phyloP scores from a whole-genome alignment of 2,113 vertebrate genomes.

The Periophthalmus modestus region DNA sequence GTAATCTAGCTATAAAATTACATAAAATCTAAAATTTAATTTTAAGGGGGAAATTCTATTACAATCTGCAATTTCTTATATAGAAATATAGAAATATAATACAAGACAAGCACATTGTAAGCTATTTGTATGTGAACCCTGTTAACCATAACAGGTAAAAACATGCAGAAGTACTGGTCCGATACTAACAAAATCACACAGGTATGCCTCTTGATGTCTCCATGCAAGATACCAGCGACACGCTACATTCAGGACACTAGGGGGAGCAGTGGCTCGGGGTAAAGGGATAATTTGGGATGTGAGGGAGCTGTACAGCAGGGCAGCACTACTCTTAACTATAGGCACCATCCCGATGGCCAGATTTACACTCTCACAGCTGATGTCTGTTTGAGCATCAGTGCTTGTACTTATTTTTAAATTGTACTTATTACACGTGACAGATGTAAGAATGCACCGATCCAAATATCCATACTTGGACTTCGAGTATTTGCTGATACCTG shows the following conservation, averaged over 20 bases:
- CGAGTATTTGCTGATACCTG: no score
- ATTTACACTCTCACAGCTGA: constrained; percentile 3
- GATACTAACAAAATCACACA: constrained; percentile 21
- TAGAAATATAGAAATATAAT: no score
- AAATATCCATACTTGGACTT: no score
- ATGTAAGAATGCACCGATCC: neutral
- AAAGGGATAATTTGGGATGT: constrained; percentile 24
- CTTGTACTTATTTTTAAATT: neutral
- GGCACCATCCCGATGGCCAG: constrained; percentile 60
- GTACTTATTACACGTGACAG: neutral
- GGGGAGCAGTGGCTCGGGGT: constrained; percentile 14
- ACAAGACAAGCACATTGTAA: neutral
- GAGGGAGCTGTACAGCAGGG: constrained; percentile 30
- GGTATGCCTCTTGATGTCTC: constrained; percentile 1
- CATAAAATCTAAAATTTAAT: neutral
- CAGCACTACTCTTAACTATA: constrained; percentile 35
- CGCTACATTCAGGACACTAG: constrained; percentile 35
- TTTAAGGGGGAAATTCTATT: neutral
- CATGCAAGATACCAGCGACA: neutral
- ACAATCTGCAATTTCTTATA: neutral
- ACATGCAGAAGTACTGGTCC: neutral
- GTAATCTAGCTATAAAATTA: no score
- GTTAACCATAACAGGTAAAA: neutral
- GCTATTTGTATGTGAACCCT: neutral
- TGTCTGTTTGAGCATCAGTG: neutral